Base-by-base conservation (phyloP, 2,888 invertebrate species). In the Silvanus unidentatus region DNA sequence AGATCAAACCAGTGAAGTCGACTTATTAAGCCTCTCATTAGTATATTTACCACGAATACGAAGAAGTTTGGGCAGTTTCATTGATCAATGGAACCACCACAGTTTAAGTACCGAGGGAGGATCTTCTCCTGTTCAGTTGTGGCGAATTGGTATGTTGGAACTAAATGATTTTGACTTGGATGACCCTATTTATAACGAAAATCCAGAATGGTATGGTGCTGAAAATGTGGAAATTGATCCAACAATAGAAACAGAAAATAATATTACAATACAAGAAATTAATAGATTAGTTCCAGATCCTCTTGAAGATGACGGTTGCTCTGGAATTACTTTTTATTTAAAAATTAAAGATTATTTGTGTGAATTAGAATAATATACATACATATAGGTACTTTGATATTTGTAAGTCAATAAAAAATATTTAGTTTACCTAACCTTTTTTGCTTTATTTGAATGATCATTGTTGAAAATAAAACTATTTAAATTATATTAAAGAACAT, bases 1-100 rank as follows among this genome's bases (percentile, higher is more conserved):
- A 15, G 42, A 43, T 39, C 41, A 49, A 27, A 40, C 29, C 15
- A 40, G 27, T 36, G 49, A 49, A 32, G 38, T 47, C 15, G 49
- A 49, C 30, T 11, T 49, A 37, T 47, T 43, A 30, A 22, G 22
- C 30, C 28, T 49, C 13, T 30, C 36, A 41, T 32, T 43, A 37
- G 22, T 38, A 47, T 16, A 47, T 40, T 34, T 49, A 16, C 44
- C 49, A 28, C 9, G 49, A 36, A 49, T 49, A 15, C 13, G 39
- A 42, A 29, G 16, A 34, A 16, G 35, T 14, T 35, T 49, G 11
- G 22, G 44, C 34, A 32, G 41, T 42, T 49, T 49, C 39, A 30
- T 44, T 22, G 13, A 39, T 12, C 47, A 49, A 36, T 49, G 47
- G 49, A 49, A 49, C 32, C 27, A 29, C 35, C 47, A 49, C 36